A percentile compares a stretch with the other conserved stretches of the same genome.
Evolutionary conservation across 1,140 invertebrate genomes (phyloP).

Genomic region (Pseudomyrmex pallidus): DNA sequence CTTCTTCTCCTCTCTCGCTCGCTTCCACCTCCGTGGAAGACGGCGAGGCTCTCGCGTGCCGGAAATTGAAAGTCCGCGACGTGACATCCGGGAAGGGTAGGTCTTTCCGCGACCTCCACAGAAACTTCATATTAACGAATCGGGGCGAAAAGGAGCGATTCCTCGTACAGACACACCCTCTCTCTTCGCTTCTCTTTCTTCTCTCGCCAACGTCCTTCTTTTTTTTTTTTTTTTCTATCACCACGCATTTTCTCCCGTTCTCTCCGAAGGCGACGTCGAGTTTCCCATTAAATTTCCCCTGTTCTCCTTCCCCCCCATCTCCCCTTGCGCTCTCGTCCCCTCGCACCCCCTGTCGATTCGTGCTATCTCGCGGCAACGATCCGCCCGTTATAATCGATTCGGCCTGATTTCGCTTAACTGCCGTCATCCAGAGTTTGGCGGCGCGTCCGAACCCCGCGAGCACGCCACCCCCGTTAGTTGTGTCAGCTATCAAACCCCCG

Average conservation of each 20-base stretch:
- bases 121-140: conserved; percentile 72
- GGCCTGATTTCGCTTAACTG: conserved; percentile 80
- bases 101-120: conserved; percentile 55
- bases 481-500: conserved; percentile 63
- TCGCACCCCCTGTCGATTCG: conserved; percentile 72
- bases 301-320: conserved; percentile 18
- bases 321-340: too few species aligned
- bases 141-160: conserved; percentile 49
- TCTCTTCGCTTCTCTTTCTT: background rate
- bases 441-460: conserved; percentile 62
- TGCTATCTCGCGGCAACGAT: conserved; percentile 76
- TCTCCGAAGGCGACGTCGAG: conserved; percentile 55
- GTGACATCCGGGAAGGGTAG: conserved; percentile 75
- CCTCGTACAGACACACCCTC: conserved; percentile 32
- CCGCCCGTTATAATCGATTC: conserved; percentile 80
- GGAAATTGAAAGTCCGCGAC: conserved; percentile 81
- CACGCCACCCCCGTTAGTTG: conserved; percentile 61
- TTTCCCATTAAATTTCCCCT: conserved; percentile 76
- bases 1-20: background rate
- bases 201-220: background rate
- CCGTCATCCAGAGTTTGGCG: conserved; percentile 78
- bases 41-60: conserved; percentile 56
- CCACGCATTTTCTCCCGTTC: background rate
- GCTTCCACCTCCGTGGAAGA: background rate
- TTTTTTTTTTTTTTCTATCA: background rate